Base-by-base conservation (phyloP, 2,113 vertebrate genomes). In the Benitochromis conjunctus region DNA sequence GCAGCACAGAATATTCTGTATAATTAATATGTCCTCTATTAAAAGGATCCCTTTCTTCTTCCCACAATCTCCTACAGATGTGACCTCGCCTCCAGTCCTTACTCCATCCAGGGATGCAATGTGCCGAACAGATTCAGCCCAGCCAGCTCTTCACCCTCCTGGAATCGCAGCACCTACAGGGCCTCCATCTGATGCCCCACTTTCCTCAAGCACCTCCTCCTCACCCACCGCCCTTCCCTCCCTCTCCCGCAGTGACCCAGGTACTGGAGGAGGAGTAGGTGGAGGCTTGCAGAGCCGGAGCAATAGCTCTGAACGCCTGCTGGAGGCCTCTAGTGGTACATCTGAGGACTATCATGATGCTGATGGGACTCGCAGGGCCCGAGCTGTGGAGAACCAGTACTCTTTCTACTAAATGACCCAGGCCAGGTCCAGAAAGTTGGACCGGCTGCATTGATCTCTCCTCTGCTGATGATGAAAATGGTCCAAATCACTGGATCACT, bases 341-440 rank as follows among this genome's bases (percentile, higher is more conserved):
- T 84, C 95, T 0, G 98, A 99, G 34, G 98, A 99, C 93, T 96
- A 98, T 87, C 97, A 97, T 0, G 98, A 99, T 24, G 94, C 95
- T 3, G 98, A 98, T 1, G 96, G 97, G 4, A 92, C 97, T 16
- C 96, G 97, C 55, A 96, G 97, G 87, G 95, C 97, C 84, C 95
- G 98, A 48, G 98, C 98, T 0, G 98, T 99, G 24, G 98, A 99
- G 92, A 99, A 99, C 95, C 98, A 99, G 29, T 99, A 99, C 91
- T 99, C 98, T 86, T 99, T 99, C 96, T 99, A 99, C 95, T 99
- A 94, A 99, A 62, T 46, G 14, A 48, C 80, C 24, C 77, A 31
- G 80, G 29, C 48, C 81, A 60, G 41, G 74, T 74, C 80, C 69
- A 80, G 80, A 77, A 89, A 69, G 80, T 46, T 48, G n/a, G 18